A percentile compares a stretch with the other conserved stretches of the same genome.
Conservation (phyloP, 2,113 vertebrate species). For the Grammomys surdaster region DNA sequence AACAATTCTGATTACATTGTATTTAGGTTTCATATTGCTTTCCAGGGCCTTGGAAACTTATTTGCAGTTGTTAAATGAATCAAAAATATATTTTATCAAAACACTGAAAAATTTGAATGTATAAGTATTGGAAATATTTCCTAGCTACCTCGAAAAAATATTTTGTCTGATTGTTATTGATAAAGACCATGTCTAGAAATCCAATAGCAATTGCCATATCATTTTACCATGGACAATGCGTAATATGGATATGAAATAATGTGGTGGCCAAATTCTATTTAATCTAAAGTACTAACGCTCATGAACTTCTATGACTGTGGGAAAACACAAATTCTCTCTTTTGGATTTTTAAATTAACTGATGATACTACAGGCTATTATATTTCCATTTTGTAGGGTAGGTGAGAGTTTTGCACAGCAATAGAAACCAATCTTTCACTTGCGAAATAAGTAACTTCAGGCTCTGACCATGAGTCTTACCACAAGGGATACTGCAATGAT, state of each 20-base stretch:
- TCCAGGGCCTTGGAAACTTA: not conserved
- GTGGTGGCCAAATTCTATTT: not conserved
- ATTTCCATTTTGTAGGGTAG: not conserved
- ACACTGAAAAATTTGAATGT: not conserved
- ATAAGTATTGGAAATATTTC: not conserved
- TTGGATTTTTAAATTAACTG: not conserved
- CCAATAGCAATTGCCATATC: not conserved
- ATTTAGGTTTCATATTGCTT: conserved; percentile 51
- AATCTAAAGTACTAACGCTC: not conserved
- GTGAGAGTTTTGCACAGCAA: not conserved
- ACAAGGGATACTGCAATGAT: too few species aligned
- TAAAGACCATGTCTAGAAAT: not conserved
- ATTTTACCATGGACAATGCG: not conserved
- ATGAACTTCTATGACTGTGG: not conserved
- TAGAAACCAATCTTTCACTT: not conserved
- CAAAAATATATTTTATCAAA: conserved; percentile 5
- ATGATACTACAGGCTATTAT: conserved; percentile 7
- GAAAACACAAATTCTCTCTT: not conserved
- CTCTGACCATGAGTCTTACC: too few species aligned
- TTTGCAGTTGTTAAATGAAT: not conserved
- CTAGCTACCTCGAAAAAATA: not conserved
- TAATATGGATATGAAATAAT: not conserved
- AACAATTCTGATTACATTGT: conserved; percentile 65
- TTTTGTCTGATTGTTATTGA: not conserved
- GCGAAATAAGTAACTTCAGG: not conserved